Evolutionary conservation across 2,797 vertebrate species (phyloP), one percentile per base, ranked within the genome.

Genomic region (Alcedo atthis): DNA sequence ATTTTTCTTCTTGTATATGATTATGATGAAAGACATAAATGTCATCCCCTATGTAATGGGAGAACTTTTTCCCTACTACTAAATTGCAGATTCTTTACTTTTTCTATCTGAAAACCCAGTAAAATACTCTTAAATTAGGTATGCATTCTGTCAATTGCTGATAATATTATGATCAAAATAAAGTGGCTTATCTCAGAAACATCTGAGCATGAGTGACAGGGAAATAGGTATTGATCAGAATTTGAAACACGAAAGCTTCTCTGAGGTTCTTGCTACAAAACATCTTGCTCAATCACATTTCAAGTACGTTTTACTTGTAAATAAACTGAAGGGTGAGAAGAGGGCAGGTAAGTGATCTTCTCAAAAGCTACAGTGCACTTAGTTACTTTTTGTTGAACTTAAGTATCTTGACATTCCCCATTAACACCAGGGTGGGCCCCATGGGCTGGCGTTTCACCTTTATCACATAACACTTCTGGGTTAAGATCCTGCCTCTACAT

Each of bases 71-170:
- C 4, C 2, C 5, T 70, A 1, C 45, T 49, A 28, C 9, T 64
- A 69, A 43, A 28, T 26, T 0, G 0, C 2, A 37, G 1, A 32
- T 55, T 57, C 8, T 58, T 86, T 49, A 45, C 7, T 32, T 91
- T 73, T 89, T 74, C 20, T 48, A 15, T 70, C 40, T 49, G 33
- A 78, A 81, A 67, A 63, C 7, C 22, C 8, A 35, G 16, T 33
- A 51, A 90, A 75, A 55, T 45, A 40, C 5, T n/a, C 8, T 33
- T 30, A 58, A 75, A 46, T 69, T n/a, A 70, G 78, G n/a, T 37
- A 54, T 18, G 1, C 1, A 19, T 75, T 71, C 42, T 68, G 12
- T 45, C 33, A 63, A 33, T 0, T 28, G 9, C 6, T 81, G 54
- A 49, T 53, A 81, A 49, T 28, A 75, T 17, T 81, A 48, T 16